A percentile compares a stretch with the other conserved stretches of the same genome.
Conservation (phyloP, 2,888 invertebrate species). For the Tetanocera ferruginea region DNA sequence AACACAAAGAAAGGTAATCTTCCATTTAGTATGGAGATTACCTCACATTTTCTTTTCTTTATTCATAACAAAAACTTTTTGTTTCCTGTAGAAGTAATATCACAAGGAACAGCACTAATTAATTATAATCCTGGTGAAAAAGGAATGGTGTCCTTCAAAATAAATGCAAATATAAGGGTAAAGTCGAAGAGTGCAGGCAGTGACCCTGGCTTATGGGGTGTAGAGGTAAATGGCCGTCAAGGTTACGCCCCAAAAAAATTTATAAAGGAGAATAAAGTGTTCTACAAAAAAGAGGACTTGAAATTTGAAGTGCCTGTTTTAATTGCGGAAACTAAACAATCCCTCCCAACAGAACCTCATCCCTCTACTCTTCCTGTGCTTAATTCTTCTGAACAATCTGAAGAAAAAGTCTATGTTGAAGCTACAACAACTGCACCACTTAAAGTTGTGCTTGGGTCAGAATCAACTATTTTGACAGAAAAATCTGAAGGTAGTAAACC, state of each 20-base stretch:
- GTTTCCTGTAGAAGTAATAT: slow-evolving; percentile 62
- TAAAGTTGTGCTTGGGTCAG: not conserved
- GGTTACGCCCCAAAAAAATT: slow-evolving; percentile 77
- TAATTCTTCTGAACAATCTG: not conserved
- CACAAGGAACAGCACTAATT: slow-evolving; percentile 74
- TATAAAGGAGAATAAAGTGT: slow-evolving; percentile 75
- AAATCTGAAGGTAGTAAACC: slow-evolving; percentile 55
- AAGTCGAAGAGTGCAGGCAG: slow-evolving; percentile 80
- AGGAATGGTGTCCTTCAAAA: slow-evolving; percentile 75
- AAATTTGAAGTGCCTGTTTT: slow-evolving; percentile 66
- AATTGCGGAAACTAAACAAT: not conserved
- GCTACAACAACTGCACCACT: slow-evolving; percentile 19
- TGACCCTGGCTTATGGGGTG: slow-evolving; percentile 75
- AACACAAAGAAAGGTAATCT: not conserved
- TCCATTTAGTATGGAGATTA: not conserved
- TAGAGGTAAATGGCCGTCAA: slow-evolving; percentile 76
- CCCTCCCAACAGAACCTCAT: slow-evolving; percentile 36
- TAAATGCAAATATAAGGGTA: slow-evolving; percentile 74
- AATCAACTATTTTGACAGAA: slow-evolving; percentile 50
- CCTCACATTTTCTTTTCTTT: not conserved
- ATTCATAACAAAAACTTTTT: not conserved
- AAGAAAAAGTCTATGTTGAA: not conserved
- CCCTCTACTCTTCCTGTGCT: slow-evolving; percentile 30
- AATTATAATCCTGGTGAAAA: slow-evolving; percentile 73
- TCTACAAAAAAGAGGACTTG: slow-evolving; percentile 65